These are phyloP conservation scores for Epinotia bilunana DNA, from an alignment of 2,888 invertebrate genomes.

Conservation along the genomic window DNA sequence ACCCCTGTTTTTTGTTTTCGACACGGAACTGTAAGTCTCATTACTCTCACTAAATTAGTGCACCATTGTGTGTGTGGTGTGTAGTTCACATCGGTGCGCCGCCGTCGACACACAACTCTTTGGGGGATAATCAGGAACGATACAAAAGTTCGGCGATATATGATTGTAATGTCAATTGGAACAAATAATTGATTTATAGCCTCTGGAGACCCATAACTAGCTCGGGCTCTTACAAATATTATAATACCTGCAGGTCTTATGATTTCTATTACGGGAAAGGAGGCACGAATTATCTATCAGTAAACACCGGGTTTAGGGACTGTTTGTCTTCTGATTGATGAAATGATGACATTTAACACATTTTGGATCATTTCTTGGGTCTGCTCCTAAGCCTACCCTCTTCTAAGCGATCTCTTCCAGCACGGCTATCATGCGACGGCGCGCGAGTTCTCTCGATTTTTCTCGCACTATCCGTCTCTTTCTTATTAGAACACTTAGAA, in stretches of 20 bases:
- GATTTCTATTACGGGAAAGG: too few species aligned
- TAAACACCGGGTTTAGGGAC: too few species aligned
- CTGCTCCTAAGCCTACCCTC: background rate
- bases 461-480: too few species aligned
- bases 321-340: too few species aligned
- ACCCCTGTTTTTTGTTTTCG: background rate
- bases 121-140: conserved; percentile 17
- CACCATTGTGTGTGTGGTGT: too few species aligned
- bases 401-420: background rate
- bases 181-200: conserved; percentile 15
- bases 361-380: background rate
- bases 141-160: conserved; percentile 13
- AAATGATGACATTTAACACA: background rate
- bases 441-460: too few species aligned
- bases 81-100: background rate
- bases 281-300: too few species aligned
- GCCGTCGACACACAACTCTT: background rate
- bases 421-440: too few species aligned
- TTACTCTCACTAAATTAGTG: conserved; percentile 14
- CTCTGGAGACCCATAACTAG: background rate
- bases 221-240: background rate
- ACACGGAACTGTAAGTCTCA: background rate
- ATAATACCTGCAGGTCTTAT: too few species aligned
- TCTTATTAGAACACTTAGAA: too few species aligned
- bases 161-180: conserved; percentile 15